phyloP scores from a whole-genome alignment of 2,797 vertebrate species.

The Etheostoma perlongum region DNA sequence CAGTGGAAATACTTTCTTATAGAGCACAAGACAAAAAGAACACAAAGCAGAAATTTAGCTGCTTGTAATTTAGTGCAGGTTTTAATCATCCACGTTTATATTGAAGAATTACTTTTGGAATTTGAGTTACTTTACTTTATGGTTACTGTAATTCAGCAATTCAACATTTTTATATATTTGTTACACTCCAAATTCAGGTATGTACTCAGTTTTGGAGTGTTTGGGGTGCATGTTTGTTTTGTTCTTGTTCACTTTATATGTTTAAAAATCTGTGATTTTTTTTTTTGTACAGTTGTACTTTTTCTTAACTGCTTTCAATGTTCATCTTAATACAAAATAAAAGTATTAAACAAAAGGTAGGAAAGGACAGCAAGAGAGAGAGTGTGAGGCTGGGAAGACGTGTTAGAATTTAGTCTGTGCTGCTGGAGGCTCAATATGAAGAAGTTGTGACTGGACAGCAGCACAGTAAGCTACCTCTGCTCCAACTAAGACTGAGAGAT shows the following conservation, averaged over 20 bases:
- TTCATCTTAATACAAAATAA: slow-evolving; percentile 8
- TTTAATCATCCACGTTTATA: not conserved
- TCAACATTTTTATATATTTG: not conserved
- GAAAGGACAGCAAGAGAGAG: not conserved
- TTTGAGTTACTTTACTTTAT: slow-evolving; percentile 1
- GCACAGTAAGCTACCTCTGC: slow-evolving; percentile 63
- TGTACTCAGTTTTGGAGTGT: slow-evolving; percentile 6
- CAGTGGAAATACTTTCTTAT: slow-evolving; percentile 23
- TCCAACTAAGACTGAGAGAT: not conserved
- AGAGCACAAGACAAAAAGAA: slow-evolving; percentile 20
- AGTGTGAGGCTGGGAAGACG: slow-evolving; percentile 38
- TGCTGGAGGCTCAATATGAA: slow-evolving; percentile 34
- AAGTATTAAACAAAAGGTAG: not conserved
- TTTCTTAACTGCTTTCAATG: not conserved
- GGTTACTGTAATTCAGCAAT: not conserved
- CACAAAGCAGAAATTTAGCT: slow-evolving; percentile 10
- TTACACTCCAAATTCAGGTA: slow-evolving; percentile 13
- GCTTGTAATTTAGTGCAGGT: not conserved
- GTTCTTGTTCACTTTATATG: not conserved
- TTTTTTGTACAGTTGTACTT: not conserved
- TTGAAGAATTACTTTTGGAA: not conserved
- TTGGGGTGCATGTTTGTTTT: not conserved
- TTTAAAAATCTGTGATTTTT: not conserved
- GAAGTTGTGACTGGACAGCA: slow-evolving; percentile 43
- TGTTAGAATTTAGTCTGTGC: slow-evolving; percentile 54